Evolutionary conservation across 2,797 vertebrate species (phyloP), one percentile per base, ranked within the genome.

Genomic region (Lacerta agilis): DNA sequence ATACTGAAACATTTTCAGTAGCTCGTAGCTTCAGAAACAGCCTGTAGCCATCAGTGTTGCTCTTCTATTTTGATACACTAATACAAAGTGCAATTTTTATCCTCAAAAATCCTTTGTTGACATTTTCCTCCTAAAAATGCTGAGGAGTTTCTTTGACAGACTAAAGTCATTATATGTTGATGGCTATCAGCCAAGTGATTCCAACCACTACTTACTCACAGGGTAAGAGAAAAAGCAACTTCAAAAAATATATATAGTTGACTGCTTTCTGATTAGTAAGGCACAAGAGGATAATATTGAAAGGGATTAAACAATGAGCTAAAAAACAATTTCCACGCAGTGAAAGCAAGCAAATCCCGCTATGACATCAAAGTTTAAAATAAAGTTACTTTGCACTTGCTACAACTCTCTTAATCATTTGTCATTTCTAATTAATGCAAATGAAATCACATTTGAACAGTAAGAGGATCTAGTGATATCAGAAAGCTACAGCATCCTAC

Each of bases 341-440:
- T 67, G 2, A 36, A 25, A 79, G 18, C 4, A 33, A 82, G 36
- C 7, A 79, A 83, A 85, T 83, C 23, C 58, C 17, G 27, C 43
- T 25, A 64, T 43, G 18, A 17, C 9, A 10, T 1, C 1, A 85
- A 88, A 88, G 2, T 61, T 43, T 69, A 82, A 85, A 84, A 88
- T 38, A 82, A 88, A 86, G 49, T 23, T 77, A 73, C 45, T n/a
- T 84, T 73, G 18, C 13, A 83, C 55, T 81, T 86, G n/a, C 43
- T 15, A 64, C 15, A 61, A 7, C 27, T 76, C 61, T 90, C 29
- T 43, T 71, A 86, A 92, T n/a, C 66, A 45, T 71, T 83, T 55
- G 27, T 23, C 25, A 18, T 38, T 71, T 45, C 55, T 58, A 84
- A 86, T 67, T 38, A 61, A n/a, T 64, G 72, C 25, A 11, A 76